Percentiles rank a stretch among this genome's conserved stretches.
Evolutionary conservation across 1,140 invertebrate genomes (phyloP).

Genomic region (Saccostrea cuccullata): DNA sequence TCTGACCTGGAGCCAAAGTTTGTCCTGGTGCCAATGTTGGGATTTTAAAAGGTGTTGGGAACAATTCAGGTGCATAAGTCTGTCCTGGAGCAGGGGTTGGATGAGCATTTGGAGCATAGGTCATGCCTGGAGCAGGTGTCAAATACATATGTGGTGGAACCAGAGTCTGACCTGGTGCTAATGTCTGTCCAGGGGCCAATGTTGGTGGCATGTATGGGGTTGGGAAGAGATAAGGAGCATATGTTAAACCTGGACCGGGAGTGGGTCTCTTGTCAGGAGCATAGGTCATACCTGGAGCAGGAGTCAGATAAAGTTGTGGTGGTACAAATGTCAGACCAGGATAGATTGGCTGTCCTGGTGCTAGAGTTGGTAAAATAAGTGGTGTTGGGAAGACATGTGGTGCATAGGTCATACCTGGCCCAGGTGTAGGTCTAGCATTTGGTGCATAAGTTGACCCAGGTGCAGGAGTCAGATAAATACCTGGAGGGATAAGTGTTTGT

Average conservation of each 20-base stretch:
- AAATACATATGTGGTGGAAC: constrained; percentile 37
- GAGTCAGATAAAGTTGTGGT: constrained; percentile 56
- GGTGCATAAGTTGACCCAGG: constrained; percentile 45
- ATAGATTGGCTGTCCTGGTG: constrained; percentile 45
- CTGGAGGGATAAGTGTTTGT: constrained; percentile 40
- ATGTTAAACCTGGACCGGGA: constrained; percentile 56
- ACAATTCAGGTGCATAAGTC: constrained; percentile 59
- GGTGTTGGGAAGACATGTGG: constrained; percentile 39
- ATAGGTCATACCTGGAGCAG: constrained; percentile 57
- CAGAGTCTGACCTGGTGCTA: constrained; percentile 48
- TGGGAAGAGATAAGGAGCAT: constrained; percentile 56
- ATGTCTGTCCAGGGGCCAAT: constrained; percentile 47
- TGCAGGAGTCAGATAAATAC: constrained; percentile 32
- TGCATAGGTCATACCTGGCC: constrained; percentile 45
- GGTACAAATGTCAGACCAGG: constrained; percentile 46
- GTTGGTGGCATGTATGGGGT: constrained; percentile 50
- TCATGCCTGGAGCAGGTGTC: constrained; percentile 41
- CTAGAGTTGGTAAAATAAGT: constrained; percentile 29
- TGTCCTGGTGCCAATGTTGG: constrained; percentile 57
- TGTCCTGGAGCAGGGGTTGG: constrained; percentile 59
- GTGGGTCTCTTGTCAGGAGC: constrained; percentile 59
- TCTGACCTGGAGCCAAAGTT: constrained; percentile 56
- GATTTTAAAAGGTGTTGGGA: constrained; percentile 43
- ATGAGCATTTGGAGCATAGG: constrained; percentile 28
- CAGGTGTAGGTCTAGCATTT: constrained; percentile 39